Conservation (phyloP, 2,797 vertebrate genomes). For the Lithobates pipiens region DNA sequence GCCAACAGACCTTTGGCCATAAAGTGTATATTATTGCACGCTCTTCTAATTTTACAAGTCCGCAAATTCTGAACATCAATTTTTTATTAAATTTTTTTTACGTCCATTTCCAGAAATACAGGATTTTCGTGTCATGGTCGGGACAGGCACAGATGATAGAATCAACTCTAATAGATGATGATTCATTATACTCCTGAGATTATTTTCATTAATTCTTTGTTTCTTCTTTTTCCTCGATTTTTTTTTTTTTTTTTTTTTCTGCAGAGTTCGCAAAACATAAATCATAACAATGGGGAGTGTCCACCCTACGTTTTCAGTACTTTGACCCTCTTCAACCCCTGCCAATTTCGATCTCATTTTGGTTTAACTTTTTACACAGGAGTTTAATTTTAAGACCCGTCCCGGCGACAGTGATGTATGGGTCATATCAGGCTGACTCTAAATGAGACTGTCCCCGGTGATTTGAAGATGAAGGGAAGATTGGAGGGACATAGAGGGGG, state of each 20-base stretch:
- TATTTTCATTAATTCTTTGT: constrained; percentile 69
- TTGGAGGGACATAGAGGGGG: constrained; percentile 79
- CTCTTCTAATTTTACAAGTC: not conserved
- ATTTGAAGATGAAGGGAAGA: constrained; percentile 76
- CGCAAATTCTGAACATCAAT: not conserved
- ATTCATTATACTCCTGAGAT: constrained; percentile 50
- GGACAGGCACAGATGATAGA: constrained; percentile 7
- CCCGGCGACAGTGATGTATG: constrained; percentile 97
- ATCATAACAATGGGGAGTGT: constrained; percentile 80
- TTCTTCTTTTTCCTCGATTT: not conserved
- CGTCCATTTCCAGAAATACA: not conserved
- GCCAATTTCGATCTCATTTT: constrained; percentile 97
- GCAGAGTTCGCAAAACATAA: constrained; percentile 77
- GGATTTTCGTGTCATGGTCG: not conserved
- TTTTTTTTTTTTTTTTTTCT: constrained; percentile 66
- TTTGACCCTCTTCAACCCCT: constrained; percentile 91
- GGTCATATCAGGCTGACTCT: constrained; percentile 93
- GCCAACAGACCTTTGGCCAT: not conserved
- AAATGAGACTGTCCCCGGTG: constrained; percentile 95
- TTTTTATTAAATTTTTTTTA: not conserved
- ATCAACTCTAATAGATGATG: constrained; percentile 43
- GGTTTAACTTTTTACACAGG: constrained; percentile 98
- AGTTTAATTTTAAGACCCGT: constrained; percentile 97
- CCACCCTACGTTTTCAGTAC: constrained; percentile 83
- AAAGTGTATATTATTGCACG: not conserved